These are phyloP conservation scores for Ornithorhynchus anatinus DNA, from an alignment of 2,113 vertebrate species.

Conservation along the genomic window DNA sequence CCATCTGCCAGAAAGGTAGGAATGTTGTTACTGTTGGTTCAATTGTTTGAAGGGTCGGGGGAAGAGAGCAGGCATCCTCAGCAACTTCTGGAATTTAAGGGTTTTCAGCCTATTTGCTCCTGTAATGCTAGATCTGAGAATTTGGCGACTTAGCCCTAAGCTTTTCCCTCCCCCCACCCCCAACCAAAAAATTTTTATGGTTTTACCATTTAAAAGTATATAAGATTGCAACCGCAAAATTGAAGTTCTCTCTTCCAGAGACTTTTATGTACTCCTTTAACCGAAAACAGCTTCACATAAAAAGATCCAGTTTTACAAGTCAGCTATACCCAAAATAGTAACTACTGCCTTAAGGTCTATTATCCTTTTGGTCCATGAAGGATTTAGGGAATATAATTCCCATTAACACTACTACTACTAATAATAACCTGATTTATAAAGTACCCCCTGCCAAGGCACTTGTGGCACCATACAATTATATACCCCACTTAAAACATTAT, in stretches of 20 bases:
- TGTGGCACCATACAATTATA: constrained; percentile 2
- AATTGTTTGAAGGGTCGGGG: too few species aligned
- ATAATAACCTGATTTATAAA: constrained; percentile 40
- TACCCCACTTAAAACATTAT: constrained; percentile 18
- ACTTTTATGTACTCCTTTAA: constrained; percentile 63
- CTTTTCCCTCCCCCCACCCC: too few species aligned
- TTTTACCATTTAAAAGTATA: constrained; percentile 52
- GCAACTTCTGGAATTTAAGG: background rate
- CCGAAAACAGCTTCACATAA: constrained; percentile 63
- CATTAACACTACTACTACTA: constrained; percentile 31
- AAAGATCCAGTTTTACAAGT: constrained; percentile 64
- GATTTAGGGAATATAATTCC: constrained; percentile 40
- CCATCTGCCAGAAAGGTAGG: background rate
- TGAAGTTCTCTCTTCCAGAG: constrained; percentile 60
- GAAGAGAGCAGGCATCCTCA: background rate
- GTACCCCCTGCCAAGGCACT: background rate
- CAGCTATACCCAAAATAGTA: constrained; percentile 56
- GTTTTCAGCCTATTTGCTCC: constrained; percentile 1
- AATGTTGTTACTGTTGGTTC: background rate
- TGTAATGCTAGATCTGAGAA: constrained; percentile 22
- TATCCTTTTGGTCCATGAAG: constrained; percentile 45
- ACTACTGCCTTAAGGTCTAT: constrained; percentile 47
- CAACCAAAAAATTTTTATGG: constrained; percentile 20
- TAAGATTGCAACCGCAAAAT: constrained; percentile 64
- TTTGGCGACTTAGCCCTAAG: constrained; percentile 6